Percentiles rank a stretch among this genome's conserved stretches.
Conservation (phyloP, 2,888 invertebrate species). For the Eretmocerus hayati region DNA sequence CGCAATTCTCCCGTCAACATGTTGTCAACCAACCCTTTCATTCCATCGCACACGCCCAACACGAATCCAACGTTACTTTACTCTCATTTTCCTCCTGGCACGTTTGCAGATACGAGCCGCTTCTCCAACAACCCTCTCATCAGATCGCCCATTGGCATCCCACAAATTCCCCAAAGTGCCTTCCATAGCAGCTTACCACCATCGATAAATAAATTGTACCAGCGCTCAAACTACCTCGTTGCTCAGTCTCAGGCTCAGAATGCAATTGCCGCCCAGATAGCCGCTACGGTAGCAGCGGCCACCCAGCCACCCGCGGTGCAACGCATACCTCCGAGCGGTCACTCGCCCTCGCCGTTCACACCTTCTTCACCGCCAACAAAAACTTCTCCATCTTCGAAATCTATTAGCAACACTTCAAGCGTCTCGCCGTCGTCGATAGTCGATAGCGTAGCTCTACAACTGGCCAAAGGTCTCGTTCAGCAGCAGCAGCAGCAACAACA, state of each 20-base stretch:
- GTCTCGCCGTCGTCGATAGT: constrained; percentile 11
- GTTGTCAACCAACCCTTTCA: constrained; percentile 44
- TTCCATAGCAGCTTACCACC: constrained; percentile 44
- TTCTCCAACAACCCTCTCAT: constrained; percentile 39
- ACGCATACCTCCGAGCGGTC: constrained; percentile 40
- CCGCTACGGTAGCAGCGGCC: constrained; percentile 5
- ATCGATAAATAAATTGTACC: constrained; percentile 41
- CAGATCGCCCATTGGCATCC: constrained; percentile 39
- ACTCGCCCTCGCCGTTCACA: constrained; percentile 29
- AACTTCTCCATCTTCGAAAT: constrained; percentile 16
- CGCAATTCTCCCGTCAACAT: constrained; percentile 44
- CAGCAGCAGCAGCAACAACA: background rate
- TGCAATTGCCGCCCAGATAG: background rate
- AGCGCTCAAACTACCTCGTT: constrained; percentile 39
- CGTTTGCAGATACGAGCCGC: constrained; percentile 34
- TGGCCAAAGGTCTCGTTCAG: constrained; percentile 23
- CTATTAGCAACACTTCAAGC: constrained; percentile 10
- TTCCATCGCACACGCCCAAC: constrained; percentile 43
- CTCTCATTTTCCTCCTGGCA: constrained; percentile 36
- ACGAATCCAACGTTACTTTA: constrained; percentile 42
- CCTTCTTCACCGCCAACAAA: constrained; percentile 26
- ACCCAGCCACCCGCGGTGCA: constrained; percentile 39
- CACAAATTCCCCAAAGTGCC: constrained; percentile 39
- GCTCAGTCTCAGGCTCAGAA: constrained; percentile 34
- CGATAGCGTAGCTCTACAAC: constrained; percentile 26